A percentile compares a stretch with the other conserved stretches of the same genome.
Conservation (phyloP, 2,113 vertebrate genomes). For the Cyanoliseus patagonus region DNA sequence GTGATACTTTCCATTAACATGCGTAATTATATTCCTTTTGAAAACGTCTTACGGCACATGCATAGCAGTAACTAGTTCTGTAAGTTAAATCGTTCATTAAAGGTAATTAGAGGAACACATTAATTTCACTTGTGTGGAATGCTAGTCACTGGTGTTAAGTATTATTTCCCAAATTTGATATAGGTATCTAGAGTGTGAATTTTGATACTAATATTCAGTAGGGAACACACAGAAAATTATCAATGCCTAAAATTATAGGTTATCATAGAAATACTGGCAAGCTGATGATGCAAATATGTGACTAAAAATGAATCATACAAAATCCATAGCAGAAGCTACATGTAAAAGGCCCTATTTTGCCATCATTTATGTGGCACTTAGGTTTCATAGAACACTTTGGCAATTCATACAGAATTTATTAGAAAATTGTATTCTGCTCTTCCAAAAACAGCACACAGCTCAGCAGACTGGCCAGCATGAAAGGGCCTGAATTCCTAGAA, state of each 20-base stretch:
- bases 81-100: neutral
- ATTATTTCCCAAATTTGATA: neutral
- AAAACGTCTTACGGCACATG: fast-evolving
- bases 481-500: slow-evolving; percentile 62
- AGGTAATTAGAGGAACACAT: neutral
- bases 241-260: slow-evolving; percentile 5
- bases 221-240: neutral
- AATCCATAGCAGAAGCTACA: neutral
- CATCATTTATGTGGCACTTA: neutral
- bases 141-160: too few relatives aligned
- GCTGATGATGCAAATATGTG: neutral
- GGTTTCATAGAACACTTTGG: slow-evolving; percentile 36
- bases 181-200: neutral
- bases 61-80: neutral
- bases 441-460: slow-evolving; percentile 50
- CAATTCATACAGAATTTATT: slow-evolving; percentile 4
- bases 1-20: neutral
- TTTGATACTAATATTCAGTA: neutral
- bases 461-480: slow-evolving; percentile 36
- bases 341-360: neutral
- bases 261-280: neutral
- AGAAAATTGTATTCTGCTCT: slow-evolving; percentile 35
- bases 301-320: neutral
- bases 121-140: neutral
- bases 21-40: neutral